Evolutionary conservation across 2,888 invertebrate species (phyloP), one percentile per base, ranked within the genome.

Genomic region (Microdon myrmicae): DNA sequence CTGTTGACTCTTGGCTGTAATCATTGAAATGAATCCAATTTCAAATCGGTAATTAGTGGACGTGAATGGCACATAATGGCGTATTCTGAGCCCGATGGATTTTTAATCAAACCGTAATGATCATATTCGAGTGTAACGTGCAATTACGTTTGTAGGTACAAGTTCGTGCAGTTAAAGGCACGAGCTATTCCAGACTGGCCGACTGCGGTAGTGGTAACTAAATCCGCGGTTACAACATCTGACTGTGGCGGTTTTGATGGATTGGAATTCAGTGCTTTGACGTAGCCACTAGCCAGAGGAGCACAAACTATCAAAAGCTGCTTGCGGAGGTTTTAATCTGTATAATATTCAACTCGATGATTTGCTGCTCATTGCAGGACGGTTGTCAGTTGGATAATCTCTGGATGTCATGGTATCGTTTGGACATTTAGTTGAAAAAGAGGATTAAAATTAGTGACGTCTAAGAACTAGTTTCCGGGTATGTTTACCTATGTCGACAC

Each of bases 21-120:
- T 58, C 56, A 64, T 64, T 43, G 53, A 53, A 58, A 60, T 60
- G 48, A 60, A 64, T 64, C 64, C 64, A 58, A 56, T 64, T 56
- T 58, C 51, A 23, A 28, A 58, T 53, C 43, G 51, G 64, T 58
- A 64, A 64, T 64, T 64, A 64, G 64, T 37, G 64, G 25, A 58
- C 43, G 56, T 45, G 31, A 45, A 45, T 37, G 39, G 8, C 19
- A 19, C 5, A 20, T 12, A 7, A 7, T 41, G 38, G 10, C 17
- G 7, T 6, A 19, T 35, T 35, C 41, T 45, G 31, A 41, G 64
- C 56, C 41, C 47, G 64, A 64, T 64, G 55, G 55, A 45, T 56
- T 64, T 64, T 64, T 64, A 64, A 64, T 64, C 64, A 64, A 58
- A 58, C 64, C 26, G 51, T 53, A 58, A 64, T 58, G 58, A 64